Conservation (phyloP, 2,888 invertebrate species). For the Nipponacmea schrenckii region DNA sequence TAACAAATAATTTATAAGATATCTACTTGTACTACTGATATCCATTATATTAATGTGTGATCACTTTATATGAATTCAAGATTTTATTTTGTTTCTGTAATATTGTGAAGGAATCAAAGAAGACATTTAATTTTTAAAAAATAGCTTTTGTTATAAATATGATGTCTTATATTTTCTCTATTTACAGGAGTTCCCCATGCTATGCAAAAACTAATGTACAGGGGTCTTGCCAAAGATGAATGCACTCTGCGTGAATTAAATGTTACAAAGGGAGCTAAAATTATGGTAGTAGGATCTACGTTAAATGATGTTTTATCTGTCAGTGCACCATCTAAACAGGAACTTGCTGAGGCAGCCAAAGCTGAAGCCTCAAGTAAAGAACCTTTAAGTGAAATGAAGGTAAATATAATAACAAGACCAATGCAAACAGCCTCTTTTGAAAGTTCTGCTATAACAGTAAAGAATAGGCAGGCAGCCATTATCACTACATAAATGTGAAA, state of each 20-base stretch:
- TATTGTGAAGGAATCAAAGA: too few relatives aligned
- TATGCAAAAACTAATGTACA: slow-evolving; percentile 89
- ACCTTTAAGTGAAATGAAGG: slow-evolving; percentile 68
- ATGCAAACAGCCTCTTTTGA: background rate
- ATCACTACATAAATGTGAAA: too few relatives aligned
- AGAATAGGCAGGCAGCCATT: too few relatives aligned
- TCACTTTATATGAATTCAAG: too few relatives aligned
- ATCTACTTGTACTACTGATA: too few relatives aligned
- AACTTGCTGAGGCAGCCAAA: slow-evolving; percentile 61
- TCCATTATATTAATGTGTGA: too few relatives aligned
- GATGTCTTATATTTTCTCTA: too few relatives aligned
- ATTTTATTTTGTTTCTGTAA: too few relatives aligned
- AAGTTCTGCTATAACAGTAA: background rate
- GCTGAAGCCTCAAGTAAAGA: slow-evolving; percentile 64
- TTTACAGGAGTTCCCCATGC: slow-evolving; percentile 79
- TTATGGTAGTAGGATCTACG: slow-evolving; percentile 91
- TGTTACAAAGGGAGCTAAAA: slow-evolving; percentile 81
- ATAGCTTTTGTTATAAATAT: too few relatives aligned
- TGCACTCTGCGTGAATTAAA: slow-evolving; percentile 81
- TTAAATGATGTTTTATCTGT: slow-evolving; percentile 86
- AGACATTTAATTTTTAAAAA: too few relatives aligned
- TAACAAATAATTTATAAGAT: slow-evolving; percentile 24
- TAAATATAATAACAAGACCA: slow-evolving; percentile 39
- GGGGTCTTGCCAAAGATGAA: slow-evolving; percentile 83
- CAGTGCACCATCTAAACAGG: slow-evolving; percentile 74